These are phyloP conservation scores for Clarias batrachus DNA, from an alignment of 2,113 vertebrate species.

Conservation along the genomic window DNA sequence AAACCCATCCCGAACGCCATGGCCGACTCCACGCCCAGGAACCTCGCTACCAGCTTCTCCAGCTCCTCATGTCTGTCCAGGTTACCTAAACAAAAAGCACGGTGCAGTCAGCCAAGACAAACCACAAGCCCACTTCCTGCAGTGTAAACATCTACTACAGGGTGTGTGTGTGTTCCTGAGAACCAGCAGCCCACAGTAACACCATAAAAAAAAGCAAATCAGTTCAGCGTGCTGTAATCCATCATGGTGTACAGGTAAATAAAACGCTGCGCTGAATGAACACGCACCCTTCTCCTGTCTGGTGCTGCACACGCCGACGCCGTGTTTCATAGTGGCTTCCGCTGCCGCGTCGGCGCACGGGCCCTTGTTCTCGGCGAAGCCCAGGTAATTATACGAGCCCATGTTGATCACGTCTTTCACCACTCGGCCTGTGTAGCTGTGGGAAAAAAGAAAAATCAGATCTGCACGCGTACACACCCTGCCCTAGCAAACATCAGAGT, in stretches of 20 bases:
- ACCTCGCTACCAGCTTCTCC: slow-evolving; percentile 83
- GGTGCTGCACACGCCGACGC: slow-evolving; percentile 88
- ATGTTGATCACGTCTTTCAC: slow-evolving; percentile 89
- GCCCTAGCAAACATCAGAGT: neutral
- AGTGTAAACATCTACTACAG: neutral
- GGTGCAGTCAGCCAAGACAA: slow-evolving; percentile 21
- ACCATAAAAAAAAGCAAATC: neutral
- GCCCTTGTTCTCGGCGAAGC: slow-evolving; percentile 86
- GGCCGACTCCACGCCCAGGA: slow-evolving; percentile 90
- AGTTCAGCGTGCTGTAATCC: neutral
- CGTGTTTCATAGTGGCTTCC: slow-evolving; percentile 76
- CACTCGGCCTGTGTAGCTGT: slow-evolving; percentile 84
- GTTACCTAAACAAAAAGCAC: slow-evolving; percentile 76
- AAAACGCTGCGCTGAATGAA: neutral
- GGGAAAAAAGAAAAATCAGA: slow-evolving; percentile 31
- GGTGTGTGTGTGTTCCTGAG: neutral
- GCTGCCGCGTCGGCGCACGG: slow-evolving; percentile 80
- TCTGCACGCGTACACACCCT: neutral
- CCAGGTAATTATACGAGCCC: slow-evolving; percentile 98
- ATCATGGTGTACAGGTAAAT: neutral
- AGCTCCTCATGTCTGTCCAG: slow-evolving; percentile 88
- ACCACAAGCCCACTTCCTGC: neutral
- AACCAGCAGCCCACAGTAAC: neutral
- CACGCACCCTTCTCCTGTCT: slow-evolving; percentile 87
- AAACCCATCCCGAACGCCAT: slow-evolving; percentile 96